Percentiles rank a stretch among this genome's conserved stretches.
Conservation (phyloP, 1,140 invertebrate genomes). For the Bombus pyrosoma region DNA sequence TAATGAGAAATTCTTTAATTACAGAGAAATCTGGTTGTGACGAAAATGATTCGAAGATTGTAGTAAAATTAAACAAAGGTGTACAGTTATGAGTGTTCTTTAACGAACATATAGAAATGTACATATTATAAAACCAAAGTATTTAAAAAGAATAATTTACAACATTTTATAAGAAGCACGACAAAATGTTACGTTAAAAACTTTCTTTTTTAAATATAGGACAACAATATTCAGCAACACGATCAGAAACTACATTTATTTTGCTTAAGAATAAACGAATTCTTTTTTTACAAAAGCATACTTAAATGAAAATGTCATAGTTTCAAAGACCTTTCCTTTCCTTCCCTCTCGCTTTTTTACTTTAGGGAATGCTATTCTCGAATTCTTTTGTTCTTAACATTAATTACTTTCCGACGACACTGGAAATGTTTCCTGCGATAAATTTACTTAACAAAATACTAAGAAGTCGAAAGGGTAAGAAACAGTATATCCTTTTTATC, state of each 20-base stretch:
- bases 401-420: constrained; percentile 16
- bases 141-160: no score
- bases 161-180: no score
- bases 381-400: constrained; percentile 14
- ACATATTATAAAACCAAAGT: no score
- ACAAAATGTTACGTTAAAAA: no score
- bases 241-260: background rate
- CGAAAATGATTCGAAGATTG: no score
- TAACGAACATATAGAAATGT: no score
- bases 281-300: background rate
- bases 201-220: no score
- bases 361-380: background rate
- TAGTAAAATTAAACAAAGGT: no score
- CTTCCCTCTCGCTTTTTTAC: background rate
- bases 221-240: no score
- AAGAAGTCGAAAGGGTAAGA: background rate
- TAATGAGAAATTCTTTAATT: no score
- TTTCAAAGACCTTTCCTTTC: background rate
- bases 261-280: background rate
- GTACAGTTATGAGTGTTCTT: no score
- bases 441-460: constrained; percentile 7
- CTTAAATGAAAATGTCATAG: background rate
- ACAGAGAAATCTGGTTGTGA: no score
- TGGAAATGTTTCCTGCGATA: constrained; percentile 12
- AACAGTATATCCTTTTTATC: background rate